Evolutionary conservation across 2,888 invertebrate genomes (phyloP).

Genomic region (Heliconius sara): DNA sequence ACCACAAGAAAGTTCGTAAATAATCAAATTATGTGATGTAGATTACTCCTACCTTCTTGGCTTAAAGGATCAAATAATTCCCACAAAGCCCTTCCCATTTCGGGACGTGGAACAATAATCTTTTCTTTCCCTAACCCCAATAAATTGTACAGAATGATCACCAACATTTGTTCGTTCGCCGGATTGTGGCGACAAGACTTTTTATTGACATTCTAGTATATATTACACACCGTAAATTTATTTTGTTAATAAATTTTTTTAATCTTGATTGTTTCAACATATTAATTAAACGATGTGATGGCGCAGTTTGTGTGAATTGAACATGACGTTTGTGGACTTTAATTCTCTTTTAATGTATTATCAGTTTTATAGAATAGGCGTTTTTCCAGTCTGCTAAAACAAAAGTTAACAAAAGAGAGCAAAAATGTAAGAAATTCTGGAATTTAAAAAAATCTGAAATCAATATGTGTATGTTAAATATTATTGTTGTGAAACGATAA

Average conservation of each 20-base stretch:
- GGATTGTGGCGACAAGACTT: constrained; percentile 1
- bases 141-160: constrained; percentile 10
- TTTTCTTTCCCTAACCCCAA: constrained; percentile 11
- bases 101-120: constrained; percentile 5
- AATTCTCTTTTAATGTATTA: background rate
- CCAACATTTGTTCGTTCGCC: constrained; percentile 3
- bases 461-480: background rate
- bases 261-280: too few relatives aligned
- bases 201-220: constrained; percentile 1
- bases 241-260: too few relatives aligned
- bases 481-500: background rate
- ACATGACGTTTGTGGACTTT: background rate
- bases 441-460: background rate
- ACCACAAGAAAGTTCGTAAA: background rate
- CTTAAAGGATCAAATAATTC: constrained; percentile 16
- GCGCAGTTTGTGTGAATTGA: too few relatives aligned
- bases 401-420: too few relatives aligned
- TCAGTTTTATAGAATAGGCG: background rate
- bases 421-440: too few relatives aligned
- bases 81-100: constrained; percentile 13
- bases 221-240: background rate
- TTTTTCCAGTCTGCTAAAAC: background rate
- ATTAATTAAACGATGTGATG: too few relatives aligned
- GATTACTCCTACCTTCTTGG: background rate
- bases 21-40: background rate